A percentile compares a stretch with the other conserved stretches of the same genome.
Conservation (phyloP, 1,140 invertebrate genomes). For the Aporrectodea caliginosa region DNA sequence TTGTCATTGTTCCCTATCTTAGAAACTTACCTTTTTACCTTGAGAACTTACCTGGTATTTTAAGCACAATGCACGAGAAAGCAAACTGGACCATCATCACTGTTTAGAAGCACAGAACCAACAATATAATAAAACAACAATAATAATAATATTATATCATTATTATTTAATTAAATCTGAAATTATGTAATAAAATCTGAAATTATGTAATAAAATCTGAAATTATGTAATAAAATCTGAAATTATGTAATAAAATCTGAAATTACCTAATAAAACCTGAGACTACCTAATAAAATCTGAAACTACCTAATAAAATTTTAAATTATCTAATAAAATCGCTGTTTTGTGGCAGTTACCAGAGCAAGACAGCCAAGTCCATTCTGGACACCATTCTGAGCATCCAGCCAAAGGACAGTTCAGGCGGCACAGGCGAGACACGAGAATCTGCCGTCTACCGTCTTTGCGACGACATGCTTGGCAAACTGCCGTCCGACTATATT, state of each 20-base stretch:
- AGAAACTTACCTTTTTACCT: too few species aligned
- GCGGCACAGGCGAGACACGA: slow-evolving; percentile 73
- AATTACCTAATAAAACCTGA: not conserved
- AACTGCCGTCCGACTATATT: slow-evolving; percentile 84
- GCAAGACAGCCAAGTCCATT: slow-evolving; percentile 84
- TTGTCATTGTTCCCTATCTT: too few species aligned
- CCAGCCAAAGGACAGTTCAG: slow-evolving; percentile 84
- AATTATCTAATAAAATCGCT: not conserved
- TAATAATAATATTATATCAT: too few species aligned
- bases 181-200: too few species aligned
- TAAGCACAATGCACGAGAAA: too few species aligned
- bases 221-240: too few species aligned
- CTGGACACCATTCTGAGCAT: slow-evolving; percentile 90
- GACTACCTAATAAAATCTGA: not conserved
- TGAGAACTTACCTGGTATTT: too few species aligned
- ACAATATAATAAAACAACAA: too few species aligned
- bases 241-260: not conserved
- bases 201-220: too few species aligned
- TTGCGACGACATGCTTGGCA: slow-evolving; percentile 87
- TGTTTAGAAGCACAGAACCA: too few species aligned
- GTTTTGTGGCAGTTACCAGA: slow-evolving; percentile 67
- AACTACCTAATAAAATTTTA: not conserved
- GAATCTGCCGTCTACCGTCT: slow-evolving; percentile 85
- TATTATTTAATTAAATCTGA: too few species aligned
- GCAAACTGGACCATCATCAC: too few species aligned